These are phyloP conservation scores for Pachyseris speciosa DNA, from an alignment of 64 coral and sea anemone species.

Conservation along the genomic window DNA sequence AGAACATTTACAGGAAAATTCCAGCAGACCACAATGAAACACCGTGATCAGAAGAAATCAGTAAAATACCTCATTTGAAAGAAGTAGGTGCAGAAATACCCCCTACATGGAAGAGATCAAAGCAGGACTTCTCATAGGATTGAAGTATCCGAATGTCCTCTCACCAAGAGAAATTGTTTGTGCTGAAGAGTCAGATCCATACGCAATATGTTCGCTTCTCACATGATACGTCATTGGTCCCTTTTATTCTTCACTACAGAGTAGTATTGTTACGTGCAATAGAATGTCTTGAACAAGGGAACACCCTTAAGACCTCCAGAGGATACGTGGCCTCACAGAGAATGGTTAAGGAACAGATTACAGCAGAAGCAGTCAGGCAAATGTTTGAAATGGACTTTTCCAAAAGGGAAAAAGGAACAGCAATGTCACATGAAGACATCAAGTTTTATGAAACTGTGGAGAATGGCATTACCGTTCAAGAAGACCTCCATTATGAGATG, in stretches of 20 bases:
- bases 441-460: slow-evolving; percentile 38
- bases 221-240: slow-evolving; percentile 67
- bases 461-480: slow-evolving; percentile 58
- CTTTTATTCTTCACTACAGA: no score
- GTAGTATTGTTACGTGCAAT: background rate
- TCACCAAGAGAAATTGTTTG: slow-evolving; percentile 64
- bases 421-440: no score
- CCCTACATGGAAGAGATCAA: no score
- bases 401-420: slow-evolving; percentile 48
- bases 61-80: no score
- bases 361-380: no score
- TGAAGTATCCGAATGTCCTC: slow-evolving; percentile 63
- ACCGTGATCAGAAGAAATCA: slow-evolving; percentile 34
- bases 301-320: background rate
- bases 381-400: slow-evolving; percentile 75
- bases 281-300: background rate
- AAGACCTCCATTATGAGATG: slow-evolving; percentile 67
- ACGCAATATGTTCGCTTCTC: slow-evolving; percentile 59
- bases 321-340: slow-evolving; percentile 13
- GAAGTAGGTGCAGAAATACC: background rate
- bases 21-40: slow-evolving; percentile 66
- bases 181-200: slow-evolving; percentile 39
- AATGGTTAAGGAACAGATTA: slow-evolving; percentile 38
- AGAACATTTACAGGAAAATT: no score
- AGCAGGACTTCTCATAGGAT: no score